A percentile compares a stretch with the other conserved stretches of the same genome.
Evolutionary conservation across 1,140 invertebrate species (phyloP).

Genomic region (Pinna nobilis): DNA sequence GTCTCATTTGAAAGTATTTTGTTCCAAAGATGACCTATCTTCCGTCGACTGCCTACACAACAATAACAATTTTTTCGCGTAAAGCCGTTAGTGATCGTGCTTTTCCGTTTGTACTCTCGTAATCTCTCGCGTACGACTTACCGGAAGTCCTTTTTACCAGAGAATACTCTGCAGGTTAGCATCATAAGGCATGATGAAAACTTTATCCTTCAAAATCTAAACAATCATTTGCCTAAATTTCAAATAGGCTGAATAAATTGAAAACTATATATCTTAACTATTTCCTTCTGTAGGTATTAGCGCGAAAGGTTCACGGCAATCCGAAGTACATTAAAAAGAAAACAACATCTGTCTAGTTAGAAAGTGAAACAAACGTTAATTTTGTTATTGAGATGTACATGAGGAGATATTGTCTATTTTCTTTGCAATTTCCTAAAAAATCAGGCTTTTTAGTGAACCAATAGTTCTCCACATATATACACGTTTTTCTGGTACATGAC

Average conservation of each 20-base stretch:
- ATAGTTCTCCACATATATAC: no score
- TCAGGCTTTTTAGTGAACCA: no score
- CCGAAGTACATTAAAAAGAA: no score
- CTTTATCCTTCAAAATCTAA: neutral
- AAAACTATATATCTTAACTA: neutral
- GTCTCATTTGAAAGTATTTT: conserved; percentile 16
- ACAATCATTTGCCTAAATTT: neutral
- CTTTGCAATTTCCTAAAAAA: no score
- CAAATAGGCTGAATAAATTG: no score
- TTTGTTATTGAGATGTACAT: no score
- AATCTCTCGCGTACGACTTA: conserved; percentile 6
- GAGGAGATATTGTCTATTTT: no score
- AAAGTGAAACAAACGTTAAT: no score
- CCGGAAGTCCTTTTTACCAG: conserved; percentile 23
- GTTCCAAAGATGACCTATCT: conserved; percentile 13
- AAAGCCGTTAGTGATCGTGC: conserved; percentile 32
- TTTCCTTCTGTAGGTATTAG: neutral
- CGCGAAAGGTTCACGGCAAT: no score
- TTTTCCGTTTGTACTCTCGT: conserved; percentile 22
- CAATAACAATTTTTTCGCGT: conserved; percentile 53
- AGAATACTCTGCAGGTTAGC: neutral
- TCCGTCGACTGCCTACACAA: conserved; percentile 40
- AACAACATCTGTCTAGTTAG: no score
- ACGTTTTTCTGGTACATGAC: no score
- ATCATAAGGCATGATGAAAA: neutral